Conservation (phyloP, 2,113 vertebrate genomes). For the Diglossa brunneiventris region DNA sequence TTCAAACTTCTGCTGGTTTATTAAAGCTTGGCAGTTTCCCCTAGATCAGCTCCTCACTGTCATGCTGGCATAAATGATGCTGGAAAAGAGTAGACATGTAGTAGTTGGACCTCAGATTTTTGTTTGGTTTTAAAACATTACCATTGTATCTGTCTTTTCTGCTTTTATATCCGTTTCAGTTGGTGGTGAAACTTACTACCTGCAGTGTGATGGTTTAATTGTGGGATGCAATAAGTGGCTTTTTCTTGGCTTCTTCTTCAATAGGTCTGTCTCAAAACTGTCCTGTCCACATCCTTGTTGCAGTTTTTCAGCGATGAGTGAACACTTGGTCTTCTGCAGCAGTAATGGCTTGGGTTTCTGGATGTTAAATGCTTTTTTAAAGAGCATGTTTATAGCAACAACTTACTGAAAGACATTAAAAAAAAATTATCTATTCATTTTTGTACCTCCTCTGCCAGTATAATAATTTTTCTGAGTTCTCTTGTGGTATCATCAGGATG, state of each 20-base stretch:
- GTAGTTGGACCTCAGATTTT: neutral
- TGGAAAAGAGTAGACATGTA: neutral
- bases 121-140: neutral
- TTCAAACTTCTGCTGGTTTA: neutral
- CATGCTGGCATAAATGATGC: neutral
- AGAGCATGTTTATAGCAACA: neutral
- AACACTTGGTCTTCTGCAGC: neutral
- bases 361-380: neutral
- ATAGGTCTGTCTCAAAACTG: neutral
- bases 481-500: neutral
- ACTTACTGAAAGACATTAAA: neutral
- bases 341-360: neutral
- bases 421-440: accelerated
- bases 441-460: neutral
- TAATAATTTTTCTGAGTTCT: neutral
- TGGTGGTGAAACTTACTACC: neutral
- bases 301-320: neutral
- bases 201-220: neutral
- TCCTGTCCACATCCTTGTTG: neutral
- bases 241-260: neutral
- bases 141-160: neutral
- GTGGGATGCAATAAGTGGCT: neutral
- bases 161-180: neutral
- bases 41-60: neutral
- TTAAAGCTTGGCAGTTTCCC: neutral